Base-by-base conservation (phyloP, 2,888 invertebrate genomes). In the Cheilosia soror region DNA sequence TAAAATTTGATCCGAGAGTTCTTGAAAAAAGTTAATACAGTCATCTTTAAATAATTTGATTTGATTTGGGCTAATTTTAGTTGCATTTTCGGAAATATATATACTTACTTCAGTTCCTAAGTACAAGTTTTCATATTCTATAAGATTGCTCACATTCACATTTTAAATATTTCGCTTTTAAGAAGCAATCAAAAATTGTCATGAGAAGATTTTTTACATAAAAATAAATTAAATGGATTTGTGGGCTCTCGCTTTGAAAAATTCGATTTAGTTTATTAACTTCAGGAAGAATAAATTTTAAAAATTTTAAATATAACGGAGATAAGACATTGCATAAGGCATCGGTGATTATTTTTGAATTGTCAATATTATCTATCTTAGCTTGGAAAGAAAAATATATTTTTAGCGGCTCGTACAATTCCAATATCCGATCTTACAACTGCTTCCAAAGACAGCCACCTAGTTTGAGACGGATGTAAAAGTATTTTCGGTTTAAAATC, bases 51-150 rank as follows among this genome's bases (percentile, higher is more conserved):
- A 42, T 42, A 13, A 1, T n/a, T 42, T 42, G 11, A 42, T 42
- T 42, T 42, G n/a, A 42, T 11, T 42, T 3, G 13, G n/a, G 4
- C 4, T 42, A 1, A 42, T 42, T 42, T 42, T 42, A 2, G 42
- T 4, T 1, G 42, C 4, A 42, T 42, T 42, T 42, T 42, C 42
- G 42, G 42, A 42, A 5, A 42, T n/a, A 42, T 42, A n/a, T 13
- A 42, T 42, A 42, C n/a, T 42, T 13, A 42, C 42, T 42, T 42
- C 42, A 42, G n/a, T 42, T 42, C 42, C 42, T 42, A 42, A n/a
- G 42, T 42, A 42, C 0, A n/a, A n/a, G 42, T n/a, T n/a, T 42
- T 42, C 42, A 42, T 42, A 4, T 4, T 42, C 42, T 11, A 42
- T 11, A 5, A 42, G n/a, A 42, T 42, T 42, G 2, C 3, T 42